Evolutionary conservation across 1,140 invertebrate species (phyloP), one percentile per base, ranked within the genome.

Genomic region (Bombus ignitus): DNA sequence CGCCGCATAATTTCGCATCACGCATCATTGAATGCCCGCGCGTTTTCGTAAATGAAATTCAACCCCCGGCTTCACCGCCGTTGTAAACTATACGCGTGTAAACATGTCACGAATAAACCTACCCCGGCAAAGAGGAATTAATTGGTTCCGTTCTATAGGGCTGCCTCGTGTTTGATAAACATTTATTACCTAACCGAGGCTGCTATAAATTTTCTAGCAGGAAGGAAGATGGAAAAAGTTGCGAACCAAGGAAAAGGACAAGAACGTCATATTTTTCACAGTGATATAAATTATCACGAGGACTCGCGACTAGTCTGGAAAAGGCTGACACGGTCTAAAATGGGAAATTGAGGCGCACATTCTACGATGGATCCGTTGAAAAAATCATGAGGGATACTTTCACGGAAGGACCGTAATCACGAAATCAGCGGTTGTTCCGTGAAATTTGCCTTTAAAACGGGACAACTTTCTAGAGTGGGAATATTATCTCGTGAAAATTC

Each of bases 401-500:
- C 18, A 68, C 28, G 62, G 37, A 28, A n/a, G 44, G 47, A 42
- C 62, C 80, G 70, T 57, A 66, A 76, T 65, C 85, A 81, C 59
- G 74, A 83, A 83, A 75, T 72, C 73, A 77, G 73, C 80, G 81
- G 59, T 72, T 25, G 32, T 68, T 35, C n/a, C 28, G 35, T 18
- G 37, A 42, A 2, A 1, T 62, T 13, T 68, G 42, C 62, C 62
- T 28, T 71, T 76, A 65, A 75, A 83, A 47, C 65, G 32, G 22
- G 2, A 25, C 53, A 18, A 57, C 32, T 15, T 25, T 3, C 37
- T 57, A 66, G 12, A 3, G 35, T 0, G 25, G 62, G 35, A 59
- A 47, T 70, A 86, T 86, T 74, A 86, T 81, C 79, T 79, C 37
- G n/a, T 84, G 32, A 66, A 79, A 81, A 80, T 85, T 79, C 77